Evolutionary conservation across 2,797 vertebrate genomes (phyloP).

Genomic region (Bufotes viridis): DNA sequence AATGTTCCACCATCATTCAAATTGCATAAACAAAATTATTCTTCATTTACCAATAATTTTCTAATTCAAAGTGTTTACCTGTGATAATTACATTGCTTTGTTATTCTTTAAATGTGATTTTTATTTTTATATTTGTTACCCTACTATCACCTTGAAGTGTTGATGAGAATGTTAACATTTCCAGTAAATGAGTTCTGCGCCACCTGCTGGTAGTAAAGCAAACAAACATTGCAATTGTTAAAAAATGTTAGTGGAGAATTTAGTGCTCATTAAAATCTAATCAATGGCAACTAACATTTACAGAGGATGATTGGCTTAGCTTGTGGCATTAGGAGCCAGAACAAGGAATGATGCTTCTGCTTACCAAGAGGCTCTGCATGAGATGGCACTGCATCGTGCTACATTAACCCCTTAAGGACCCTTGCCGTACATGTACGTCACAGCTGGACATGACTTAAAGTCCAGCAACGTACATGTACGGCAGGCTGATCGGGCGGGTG

Average conservation of each 20-base stretch:
- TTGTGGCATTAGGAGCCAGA: constrained; percentile 3
- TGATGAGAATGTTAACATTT: constrained; percentile 31
- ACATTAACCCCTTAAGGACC: neutral
- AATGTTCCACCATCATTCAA: neutral
- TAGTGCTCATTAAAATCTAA: constrained; percentile 51
- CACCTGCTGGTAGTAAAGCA: constrained; percentile 33
- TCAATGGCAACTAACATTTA: constrained; percentile 46
- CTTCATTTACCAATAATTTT: neutral
- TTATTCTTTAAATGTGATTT: constrained; percentile 12
- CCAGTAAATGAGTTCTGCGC: constrained; percentile 20
- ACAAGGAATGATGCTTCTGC: neutral
- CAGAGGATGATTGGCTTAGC: constrained; percentile 18
- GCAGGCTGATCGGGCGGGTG: too few species aligned
- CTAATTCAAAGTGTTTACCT: constrained; percentile 10
- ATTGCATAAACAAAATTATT: constrained; percentile 1
- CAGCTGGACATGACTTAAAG: too few species aligned
- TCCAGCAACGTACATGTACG: too few species aligned
- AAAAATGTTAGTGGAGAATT: constrained; percentile 26
- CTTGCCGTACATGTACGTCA: too few species aligned
- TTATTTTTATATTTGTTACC: neutral
- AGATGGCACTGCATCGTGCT: too few species aligned
- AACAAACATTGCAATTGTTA: neutral
- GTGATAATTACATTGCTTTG: constrained; percentile 20
- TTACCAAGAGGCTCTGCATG: neutral
- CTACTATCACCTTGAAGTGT: constrained; percentile 28